Percentiles rank a stretch among this genome's conserved stretches.
Evolutionary conservation across 2,888 invertebrate species (phyloP).

Genomic region (Acronicta alni): DNA sequence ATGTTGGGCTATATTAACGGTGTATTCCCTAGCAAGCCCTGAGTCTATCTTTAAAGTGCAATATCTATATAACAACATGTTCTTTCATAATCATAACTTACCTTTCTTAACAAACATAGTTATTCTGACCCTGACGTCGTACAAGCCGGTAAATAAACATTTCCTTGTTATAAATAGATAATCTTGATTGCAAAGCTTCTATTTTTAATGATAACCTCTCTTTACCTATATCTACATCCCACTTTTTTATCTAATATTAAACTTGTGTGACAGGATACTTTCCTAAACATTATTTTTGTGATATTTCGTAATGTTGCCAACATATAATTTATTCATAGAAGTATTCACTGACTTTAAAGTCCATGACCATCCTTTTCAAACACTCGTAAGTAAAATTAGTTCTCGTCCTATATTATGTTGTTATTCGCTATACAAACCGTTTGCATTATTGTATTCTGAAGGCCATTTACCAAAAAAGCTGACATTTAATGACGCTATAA

Average conservation of each 20-base stretch:
- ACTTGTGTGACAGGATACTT: too few relatives aligned
- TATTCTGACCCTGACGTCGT: slow-evolving; percentile 23
- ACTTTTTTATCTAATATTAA: too few relatives aligned
- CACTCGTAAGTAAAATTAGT: not conserved
- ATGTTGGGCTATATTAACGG: slow-evolving; percentile 23
- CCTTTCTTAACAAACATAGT: slow-evolving; percentile 38
- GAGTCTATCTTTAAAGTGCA: slow-evolving; percentile 16
- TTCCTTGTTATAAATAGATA: slow-evolving; percentile 1
- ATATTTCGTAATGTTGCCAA: too few relatives aligned
- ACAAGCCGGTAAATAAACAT: slow-evolving; percentile 27
- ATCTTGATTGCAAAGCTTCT: too few relatives aligned
- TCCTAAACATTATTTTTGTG: too few relatives aligned
- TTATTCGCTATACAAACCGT: not conserved
- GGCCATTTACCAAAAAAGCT: not conserved
- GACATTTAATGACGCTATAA: not conserved
- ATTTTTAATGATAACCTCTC: too few relatives aligned
- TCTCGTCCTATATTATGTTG: not conserved
- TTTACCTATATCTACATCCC: too few relatives aligned
- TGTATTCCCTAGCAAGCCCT: not conserved
- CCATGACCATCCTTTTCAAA: too few relatives aligned
- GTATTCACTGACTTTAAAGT: too few relatives aligned
- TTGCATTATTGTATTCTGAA: not conserved
- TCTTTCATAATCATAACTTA: slow-evolving; percentile 37
- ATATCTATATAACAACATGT: slow-evolving; percentile 17
- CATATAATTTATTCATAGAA: too few relatives aligned